Percentiles rank a stretch among this genome's conserved stretches.
phyloP scores from a whole-genome alignment of 1,140 invertebrate genomes.

The Diorhabda sublineata region DNA sequence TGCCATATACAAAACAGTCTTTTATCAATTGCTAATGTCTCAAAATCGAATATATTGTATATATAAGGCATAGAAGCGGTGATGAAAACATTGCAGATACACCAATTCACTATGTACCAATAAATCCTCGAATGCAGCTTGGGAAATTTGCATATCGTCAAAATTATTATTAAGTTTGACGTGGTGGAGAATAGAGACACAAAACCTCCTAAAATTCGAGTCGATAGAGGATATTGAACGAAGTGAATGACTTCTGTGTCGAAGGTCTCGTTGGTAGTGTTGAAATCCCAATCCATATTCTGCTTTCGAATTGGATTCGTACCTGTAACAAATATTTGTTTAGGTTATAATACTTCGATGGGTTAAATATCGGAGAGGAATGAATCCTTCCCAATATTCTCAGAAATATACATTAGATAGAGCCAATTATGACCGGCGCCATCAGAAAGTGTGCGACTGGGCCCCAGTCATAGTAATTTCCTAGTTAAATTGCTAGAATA shows the following conservation, averaged over 20 bases:
- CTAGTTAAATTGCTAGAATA: too few relatives aligned
- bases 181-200: slow-evolving; percentile 12
- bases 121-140: slow-evolving; percentile 21
- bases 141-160: slow-evolving; percentile 18
- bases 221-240: background rate
- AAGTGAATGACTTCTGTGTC: slow-evolving; percentile 16
- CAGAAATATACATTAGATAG: too few relatives aligned
- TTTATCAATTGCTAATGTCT: slow-evolving; percentile 10
- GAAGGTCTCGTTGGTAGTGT: slow-evolving; percentile 19
- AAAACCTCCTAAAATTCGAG: slow-evolving; percentile 17
- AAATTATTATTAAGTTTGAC: slow-evolving; percentile 25
- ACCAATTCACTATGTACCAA: slow-evolving; percentile 30
- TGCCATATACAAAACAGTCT: slow-evolving; percentile 20
- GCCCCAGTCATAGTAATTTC: too few relatives aligned
- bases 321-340: background rate
- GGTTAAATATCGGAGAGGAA: too few relatives aligned
- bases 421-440: too few relatives aligned
- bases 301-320: background rate
- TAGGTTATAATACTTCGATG: too few relatives aligned
- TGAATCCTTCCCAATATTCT: too few relatives aligned
- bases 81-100: slow-evolving; percentile 27
- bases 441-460: too few relatives aligned
- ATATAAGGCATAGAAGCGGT: slow-evolving; percentile 21
- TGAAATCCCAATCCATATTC: background rate
- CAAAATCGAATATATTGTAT: slow-evolving; percentile 22